A percentile compares a stretch with the other conserved stretches of the same genome.
Conservation (phyloP, 1,140 invertebrate genomes). For the Sitophilus oryzae region DNA sequence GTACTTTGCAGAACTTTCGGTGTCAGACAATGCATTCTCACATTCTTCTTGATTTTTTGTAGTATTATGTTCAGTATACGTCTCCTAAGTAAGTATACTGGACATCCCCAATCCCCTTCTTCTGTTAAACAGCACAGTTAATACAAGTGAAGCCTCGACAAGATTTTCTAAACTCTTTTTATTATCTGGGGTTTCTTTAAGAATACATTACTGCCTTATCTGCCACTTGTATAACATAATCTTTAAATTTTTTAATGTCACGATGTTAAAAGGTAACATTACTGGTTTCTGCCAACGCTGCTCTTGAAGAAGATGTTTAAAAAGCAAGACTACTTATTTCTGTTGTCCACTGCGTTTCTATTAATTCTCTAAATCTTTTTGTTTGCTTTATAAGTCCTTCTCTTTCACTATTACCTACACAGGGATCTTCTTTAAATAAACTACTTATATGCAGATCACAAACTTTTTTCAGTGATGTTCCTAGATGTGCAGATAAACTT, state of each 20-base stretch:
- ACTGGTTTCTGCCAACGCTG: constrained; percentile 24
- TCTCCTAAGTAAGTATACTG: constrained; percentile 26
- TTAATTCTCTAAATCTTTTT: constrained; percentile 20
- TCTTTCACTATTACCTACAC: constrained; percentile 3
- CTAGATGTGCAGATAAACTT: constrained; percentile 22
- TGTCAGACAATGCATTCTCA: constrained; percentile 17
- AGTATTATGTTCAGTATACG: constrained; percentile 8
- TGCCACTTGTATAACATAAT: constrained; percentile 14
- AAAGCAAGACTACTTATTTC: constrained; percentile 25
- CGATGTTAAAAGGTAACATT: constrained; percentile 23
- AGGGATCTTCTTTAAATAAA: constrained; percentile 17
- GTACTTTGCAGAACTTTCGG: constrained; percentile 17
- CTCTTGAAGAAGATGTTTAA: constrained; percentile 25
- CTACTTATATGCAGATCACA: constrained; percentile 19
- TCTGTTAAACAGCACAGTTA: constrained; percentile 30
- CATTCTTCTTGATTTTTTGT: constrained; percentile 20
- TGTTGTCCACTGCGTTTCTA: constrained; percentile 23
- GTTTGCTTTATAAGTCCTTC: constrained; percentile 17
- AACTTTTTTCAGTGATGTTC: constrained; percentile 26
- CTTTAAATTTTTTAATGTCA: constrained; percentile 28
- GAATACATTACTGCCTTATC: constrained; percentile 10
- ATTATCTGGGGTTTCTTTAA: constrained; percentile 6
- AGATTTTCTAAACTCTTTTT: constrained; percentile 23
- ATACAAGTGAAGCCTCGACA: constrained; percentile 17
- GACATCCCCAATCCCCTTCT: constrained; percentile 31